These are phyloP conservation scores for Nothocercus julius DNA, from an alignment of 2,113 vertebrate species.

Conservation along the genomic window DNA sequence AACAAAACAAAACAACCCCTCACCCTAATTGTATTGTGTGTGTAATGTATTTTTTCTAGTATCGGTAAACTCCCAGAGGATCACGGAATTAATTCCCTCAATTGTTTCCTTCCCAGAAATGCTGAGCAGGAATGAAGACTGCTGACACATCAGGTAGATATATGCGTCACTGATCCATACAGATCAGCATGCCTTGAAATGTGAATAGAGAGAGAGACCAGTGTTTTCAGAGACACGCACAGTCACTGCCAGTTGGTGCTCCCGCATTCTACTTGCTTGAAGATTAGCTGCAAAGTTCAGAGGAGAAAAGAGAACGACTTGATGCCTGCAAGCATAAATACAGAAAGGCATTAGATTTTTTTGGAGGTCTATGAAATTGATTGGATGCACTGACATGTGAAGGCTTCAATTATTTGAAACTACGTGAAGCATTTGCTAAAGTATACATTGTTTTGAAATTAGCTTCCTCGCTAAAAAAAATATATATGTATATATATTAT, in stretches of 20 bases:
- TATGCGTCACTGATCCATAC: slow-evolving; percentile 22
- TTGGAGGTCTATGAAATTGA: background rate
- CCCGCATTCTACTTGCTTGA: slow-evolving; percentile 11
- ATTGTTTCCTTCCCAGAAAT: background rate
- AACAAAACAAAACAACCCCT: background rate
- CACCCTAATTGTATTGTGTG: background rate
- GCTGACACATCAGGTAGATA: slow-evolving; percentile 17
- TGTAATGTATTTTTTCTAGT: background rate
- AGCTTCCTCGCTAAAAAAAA: background rate
- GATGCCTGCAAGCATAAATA: slow-evolving; percentile 39
- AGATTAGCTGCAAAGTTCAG: slow-evolving; percentile 53
- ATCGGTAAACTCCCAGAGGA: background rate
- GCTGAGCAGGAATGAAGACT: background rate
- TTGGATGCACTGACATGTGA: background rate
- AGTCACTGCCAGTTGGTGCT: background rate
- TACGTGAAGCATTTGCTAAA: slow-evolving; percentile 1
- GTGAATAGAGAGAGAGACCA: slow-evolving; percentile 9
- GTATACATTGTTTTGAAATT: background rate
- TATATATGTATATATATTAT: background rate
- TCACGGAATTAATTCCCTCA: background rate
- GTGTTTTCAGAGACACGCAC: slow-evolving; percentile 1
- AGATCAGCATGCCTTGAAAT: slow-evolving; percentile 45
- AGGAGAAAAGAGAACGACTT: slow-evolving; percentile 6
- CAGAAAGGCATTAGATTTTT: background rate
- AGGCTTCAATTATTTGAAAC: background rate